A percentile compares a stretch with the other conserved stretches of the same genome.
phyloP scores from a whole-genome alignment of 2,888 invertebrate genomes.

The Drosophila differens region DNA sequence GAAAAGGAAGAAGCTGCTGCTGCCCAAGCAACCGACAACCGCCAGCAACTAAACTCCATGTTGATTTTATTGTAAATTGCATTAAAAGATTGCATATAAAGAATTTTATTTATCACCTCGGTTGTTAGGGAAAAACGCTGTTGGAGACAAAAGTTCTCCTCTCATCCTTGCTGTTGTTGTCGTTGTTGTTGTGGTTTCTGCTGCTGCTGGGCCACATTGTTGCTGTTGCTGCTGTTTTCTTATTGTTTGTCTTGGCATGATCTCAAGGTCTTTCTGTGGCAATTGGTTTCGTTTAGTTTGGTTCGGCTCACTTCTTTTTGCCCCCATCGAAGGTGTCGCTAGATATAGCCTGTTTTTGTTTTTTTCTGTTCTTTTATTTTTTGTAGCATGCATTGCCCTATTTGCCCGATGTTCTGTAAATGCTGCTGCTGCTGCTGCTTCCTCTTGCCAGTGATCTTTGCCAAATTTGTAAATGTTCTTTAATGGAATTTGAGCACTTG shows the following conservation, averaged over 20 bases:
- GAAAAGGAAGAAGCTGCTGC: slow-evolving; percentile 39
- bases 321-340: slow-evolving; percentile 58
- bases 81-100: slow-evolving; percentile 84
- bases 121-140: slow-evolving; percentile 82
- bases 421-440: slow-evolving; percentile 11
- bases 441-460: slow-evolving; percentile 65
- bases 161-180: slow-evolving; percentile 44
- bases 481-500: slow-evolving; percentile 79
- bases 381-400: slow-evolving; percentile 43
- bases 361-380: slow-evolving; percentile 20
- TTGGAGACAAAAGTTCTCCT: slow-evolving; percentile 78
- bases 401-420: slow-evolving; percentile 32
- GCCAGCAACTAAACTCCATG: slow-evolving; percentile 76
- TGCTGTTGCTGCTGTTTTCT: slow-evolving; percentile 53
- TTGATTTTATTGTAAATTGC: slow-evolving; percentile 83
- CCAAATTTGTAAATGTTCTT: slow-evolving; percentile 81
- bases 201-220: slow-evolving; percentile 18
- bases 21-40: slow-evolving; percentile 10
- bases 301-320: slow-evolving; percentile 20
- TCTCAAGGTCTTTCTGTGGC: slow-evolving; percentile 72
- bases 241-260: slow-evolving; percentile 63
- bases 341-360: slow-evolving; percentile 23
- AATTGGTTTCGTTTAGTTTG: slow-evolving; percentile 42
- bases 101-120: slow-evolving; percentile 84
- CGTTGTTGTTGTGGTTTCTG: slow-evolving; percentile 12